Conservation (phyloP, 2,797 vertebrate species). For the Babyrousa celebensis region DNA sequence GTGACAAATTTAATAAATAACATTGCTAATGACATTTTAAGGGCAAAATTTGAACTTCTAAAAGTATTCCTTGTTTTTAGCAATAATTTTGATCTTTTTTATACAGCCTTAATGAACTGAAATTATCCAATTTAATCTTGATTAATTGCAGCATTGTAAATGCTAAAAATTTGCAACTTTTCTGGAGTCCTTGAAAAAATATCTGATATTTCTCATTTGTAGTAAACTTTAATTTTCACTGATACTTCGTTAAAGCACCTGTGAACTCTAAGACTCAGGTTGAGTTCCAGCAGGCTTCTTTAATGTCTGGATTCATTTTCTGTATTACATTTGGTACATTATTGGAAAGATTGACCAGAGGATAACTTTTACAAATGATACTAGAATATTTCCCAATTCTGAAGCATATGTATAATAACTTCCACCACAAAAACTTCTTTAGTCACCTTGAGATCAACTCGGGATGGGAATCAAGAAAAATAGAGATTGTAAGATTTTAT, state of each 20-base stretch:
- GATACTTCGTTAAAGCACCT: neutral
- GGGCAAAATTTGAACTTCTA: slow-evolving; percentile 15
- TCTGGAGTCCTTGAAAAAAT: slow-evolving; percentile 29
- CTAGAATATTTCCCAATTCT: slow-evolving; percentile 49
- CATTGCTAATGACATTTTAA: slow-evolving; percentile 63
- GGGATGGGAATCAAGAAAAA: slow-evolving; percentile 70
- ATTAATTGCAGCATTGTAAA: slow-evolving; percentile 45
- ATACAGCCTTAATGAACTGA: neutral
- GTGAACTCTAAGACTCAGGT: neutral
- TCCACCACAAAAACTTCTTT: slow-evolving; percentile 21
- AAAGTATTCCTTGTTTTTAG: slow-evolving; percentile 48
- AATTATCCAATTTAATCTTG: slow-evolving; percentile 43
- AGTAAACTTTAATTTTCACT: neutral
- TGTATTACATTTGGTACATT: slow-evolving; percentile 25
- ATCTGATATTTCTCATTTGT: neutral
- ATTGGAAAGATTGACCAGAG: neutral
- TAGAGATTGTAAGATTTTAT: slow-evolving; percentile 53
- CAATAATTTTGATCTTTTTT: slow-evolving; percentile 30
- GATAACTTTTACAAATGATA: slow-evolving; percentile 67
- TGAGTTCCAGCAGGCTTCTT: slow-evolving; percentile 29
- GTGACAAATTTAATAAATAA: slow-evolving; percentile 22
- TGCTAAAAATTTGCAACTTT: slow-evolving; percentile 52
- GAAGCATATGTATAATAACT: slow-evolving; percentile 23
- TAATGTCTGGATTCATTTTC: slow-evolving; percentile 36
- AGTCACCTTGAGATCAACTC: slow-evolving; percentile 67